phyloP scores from a whole-genome alignment of 2,113 vertebrate genomes.

The Galemys pyrenaicus region DNA sequence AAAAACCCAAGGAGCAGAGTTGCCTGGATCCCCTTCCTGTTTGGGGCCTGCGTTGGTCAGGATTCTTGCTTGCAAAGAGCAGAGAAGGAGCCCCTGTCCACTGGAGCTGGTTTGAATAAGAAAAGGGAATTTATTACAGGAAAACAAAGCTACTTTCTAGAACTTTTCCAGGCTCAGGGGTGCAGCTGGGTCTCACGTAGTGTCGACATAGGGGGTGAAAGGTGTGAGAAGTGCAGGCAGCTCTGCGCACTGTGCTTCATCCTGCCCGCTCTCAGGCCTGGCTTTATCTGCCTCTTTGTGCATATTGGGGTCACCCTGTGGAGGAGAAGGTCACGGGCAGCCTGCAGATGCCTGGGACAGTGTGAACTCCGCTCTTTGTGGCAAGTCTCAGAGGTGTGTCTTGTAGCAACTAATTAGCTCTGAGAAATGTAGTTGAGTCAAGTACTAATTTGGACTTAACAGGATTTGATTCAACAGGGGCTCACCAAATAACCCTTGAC shows the following conservation, averaged over 20 bases:
- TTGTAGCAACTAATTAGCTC: background rate
- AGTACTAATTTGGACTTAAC: background rate
- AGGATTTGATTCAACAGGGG: background rate
- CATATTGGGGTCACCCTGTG: rapidly evolving
- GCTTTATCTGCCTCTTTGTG: background rate
- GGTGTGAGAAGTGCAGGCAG: rapidly evolving
- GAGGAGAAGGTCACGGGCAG: background rate
- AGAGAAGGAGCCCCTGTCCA: background rate
- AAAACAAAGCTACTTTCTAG: background rate
- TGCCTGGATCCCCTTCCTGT: background rate
- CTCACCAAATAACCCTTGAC: background rate
- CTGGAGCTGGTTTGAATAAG: background rate
- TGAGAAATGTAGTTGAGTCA: background rate
- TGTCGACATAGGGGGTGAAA: no score
- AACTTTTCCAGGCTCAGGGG: background rate
- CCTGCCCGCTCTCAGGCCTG: background rate
- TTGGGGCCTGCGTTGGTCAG: background rate
- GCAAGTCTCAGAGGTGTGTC: background rate
- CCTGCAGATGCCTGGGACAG: rapidly evolving
- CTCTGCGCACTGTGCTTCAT: background rate
- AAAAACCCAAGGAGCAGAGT: background rate
- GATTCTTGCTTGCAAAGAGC: background rate
- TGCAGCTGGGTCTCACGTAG: background rate
- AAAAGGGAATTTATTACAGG: background rate
- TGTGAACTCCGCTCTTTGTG: rapidly evolving